Evolutionary conservation across 2,797 vertebrate species (phyloP), one percentile per base, ranked within the genome.

Genomic region (Chanos chanos): DNA sequence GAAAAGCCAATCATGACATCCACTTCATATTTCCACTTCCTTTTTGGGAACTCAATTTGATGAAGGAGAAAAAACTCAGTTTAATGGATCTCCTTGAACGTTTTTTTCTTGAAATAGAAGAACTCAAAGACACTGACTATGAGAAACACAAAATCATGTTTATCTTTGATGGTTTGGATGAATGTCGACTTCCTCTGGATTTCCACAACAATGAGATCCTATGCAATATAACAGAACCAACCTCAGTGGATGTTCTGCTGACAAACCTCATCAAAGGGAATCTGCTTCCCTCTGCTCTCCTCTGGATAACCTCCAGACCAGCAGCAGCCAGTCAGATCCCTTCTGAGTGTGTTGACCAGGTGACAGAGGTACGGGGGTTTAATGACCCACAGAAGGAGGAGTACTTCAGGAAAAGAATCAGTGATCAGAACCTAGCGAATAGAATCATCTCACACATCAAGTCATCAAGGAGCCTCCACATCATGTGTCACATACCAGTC

Each of bases 31-130:
- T 31, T 18, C 47, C 47, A 19, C 27, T 50, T 19, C 47, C 47
- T 19, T 50, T 50, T 12, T 27, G 28, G 5, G 47, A 50, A 47
- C 47, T 50, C 15, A 50, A 50, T 33, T 50, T 50, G 15, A 18
- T 50, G 47, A 4, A 4, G 27, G 47, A 22, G 9, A 33, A 15
- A 7, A 50, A 50, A 33, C 28, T 50, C 28, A 50, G 16, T 19
- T 9, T 50, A 27, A 5, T 50, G 7, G 7, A 10, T 31, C 47
- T 49, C 31, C 47, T 49, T 5, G 13, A 31, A 10, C 15, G 49
- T 19, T 49, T 49, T 12, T 49, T 49, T 49, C 16, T 18, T 9
- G 47, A 49, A 5, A 30, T 49, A 16, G 16, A 5, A 31, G 27
- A 2, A 31, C 31, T 30, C 8, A 16, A 31, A 12, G 12, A 33